These are phyloP conservation scores for Megaceryle alcyon DNA, from an alignment of 2,797 vertebrate species.

Conservation along the genomic window DNA sequence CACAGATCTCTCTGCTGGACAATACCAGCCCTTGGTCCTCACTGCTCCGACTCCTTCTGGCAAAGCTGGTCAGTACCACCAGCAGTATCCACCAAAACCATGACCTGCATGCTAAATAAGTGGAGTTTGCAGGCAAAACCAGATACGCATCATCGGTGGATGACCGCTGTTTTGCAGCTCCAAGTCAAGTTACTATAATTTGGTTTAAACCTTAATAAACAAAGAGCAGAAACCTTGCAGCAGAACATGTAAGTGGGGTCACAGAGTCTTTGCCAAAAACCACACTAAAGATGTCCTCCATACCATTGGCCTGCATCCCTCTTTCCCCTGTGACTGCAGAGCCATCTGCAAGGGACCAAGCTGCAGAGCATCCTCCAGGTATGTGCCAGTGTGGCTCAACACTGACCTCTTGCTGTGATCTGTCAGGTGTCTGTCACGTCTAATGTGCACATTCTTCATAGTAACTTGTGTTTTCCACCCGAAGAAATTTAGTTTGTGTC, in stretches of 20 bases:
- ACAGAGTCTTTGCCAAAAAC: neutral
- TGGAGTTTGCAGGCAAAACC: neutral
- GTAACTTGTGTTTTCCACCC: neutral
- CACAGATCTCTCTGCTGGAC: neutral
- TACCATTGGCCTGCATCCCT: neutral
- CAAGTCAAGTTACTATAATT: neutral
- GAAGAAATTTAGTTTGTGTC: neutral
- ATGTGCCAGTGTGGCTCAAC: neutral
- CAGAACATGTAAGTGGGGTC: fast-evolving
- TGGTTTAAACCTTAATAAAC: neutral
- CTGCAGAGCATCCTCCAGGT: neutral
- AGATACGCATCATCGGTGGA: fast-evolving
- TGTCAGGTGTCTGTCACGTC: fast-evolving
- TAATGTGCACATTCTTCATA: neutral
- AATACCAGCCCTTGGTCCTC: neutral
- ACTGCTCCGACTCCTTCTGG: neutral
- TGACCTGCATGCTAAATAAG: fast-evolving
- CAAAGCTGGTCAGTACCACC: too few species aligned
- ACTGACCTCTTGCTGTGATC: neutral
- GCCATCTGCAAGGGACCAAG: fast-evolving
- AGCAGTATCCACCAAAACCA: neutral
- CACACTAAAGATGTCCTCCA: neutral
- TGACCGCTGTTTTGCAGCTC: neutral
- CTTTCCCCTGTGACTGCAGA: fast-evolving
- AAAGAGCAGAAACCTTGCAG: neutral